These are phyloP conservation scores for Diaperis boleti DNA, from an alignment of 2,888 invertebrate species.

Conservation along the genomic window DNA sequence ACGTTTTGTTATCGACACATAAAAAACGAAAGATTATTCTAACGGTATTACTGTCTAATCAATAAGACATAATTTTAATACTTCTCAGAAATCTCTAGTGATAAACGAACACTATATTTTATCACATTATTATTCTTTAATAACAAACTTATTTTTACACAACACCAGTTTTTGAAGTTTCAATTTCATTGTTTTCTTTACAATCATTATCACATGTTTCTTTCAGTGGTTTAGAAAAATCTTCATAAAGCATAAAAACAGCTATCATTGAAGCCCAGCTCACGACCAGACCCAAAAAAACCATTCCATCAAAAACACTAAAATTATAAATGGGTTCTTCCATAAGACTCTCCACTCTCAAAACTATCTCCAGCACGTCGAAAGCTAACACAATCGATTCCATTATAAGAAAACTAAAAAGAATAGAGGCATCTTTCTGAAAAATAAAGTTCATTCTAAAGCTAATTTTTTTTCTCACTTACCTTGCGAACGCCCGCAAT, in stretches of 20 bases:
- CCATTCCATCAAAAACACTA: not conserved
- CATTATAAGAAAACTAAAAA: not conserved
- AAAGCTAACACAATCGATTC: not conserved
- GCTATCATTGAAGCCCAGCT: not conserved
- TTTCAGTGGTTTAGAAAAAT: not conserved
- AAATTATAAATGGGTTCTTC: not conserved
- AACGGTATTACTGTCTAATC: too few relatives aligned
- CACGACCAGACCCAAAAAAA: not conserved
- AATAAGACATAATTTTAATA: too few relatives aligned
- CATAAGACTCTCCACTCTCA: not conserved
- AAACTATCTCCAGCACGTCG: not conserved
- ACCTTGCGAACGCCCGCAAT: constrained; percentile 1
- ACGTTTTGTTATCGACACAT: too few relatives aligned
- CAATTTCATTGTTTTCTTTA: not conserved
- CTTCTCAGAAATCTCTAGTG: too few relatives aligned
- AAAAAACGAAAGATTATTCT: not conserved
- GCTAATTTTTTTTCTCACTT: not conserved
- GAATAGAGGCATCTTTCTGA: not conserved
- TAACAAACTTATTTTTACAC: too few relatives aligned
- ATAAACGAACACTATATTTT: too few relatives aligned
- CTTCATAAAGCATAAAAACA: not conserved
- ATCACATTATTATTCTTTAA: not conserved
- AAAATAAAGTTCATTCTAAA: not conserved
- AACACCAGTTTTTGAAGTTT: not conserved
- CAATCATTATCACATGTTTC: not conserved